Evolutionary conservation across 2,888 invertebrate genomes (phyloP), one percentile per base, ranked within the genome.

Genomic region (Melanargia galathea): DNA sequence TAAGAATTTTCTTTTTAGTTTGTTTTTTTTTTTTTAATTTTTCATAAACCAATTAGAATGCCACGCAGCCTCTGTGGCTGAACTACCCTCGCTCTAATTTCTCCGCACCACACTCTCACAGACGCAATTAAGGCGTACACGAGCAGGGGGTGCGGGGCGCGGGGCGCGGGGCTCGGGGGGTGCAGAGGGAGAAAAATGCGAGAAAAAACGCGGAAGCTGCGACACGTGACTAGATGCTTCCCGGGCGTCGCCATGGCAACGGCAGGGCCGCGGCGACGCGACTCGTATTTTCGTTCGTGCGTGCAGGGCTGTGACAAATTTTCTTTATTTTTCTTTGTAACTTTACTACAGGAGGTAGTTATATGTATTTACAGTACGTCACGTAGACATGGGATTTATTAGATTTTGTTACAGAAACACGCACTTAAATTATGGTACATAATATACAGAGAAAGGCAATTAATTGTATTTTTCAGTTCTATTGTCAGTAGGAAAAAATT

Each of bases 101-200:
- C 87, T 89, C 85, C 85, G 89, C 87, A 89, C 90, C 90, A 90
- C 90, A 89, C 90, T 89, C 90, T 87, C 90, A 90, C 91, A 90
- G 90, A 87, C 90, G 90, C 90, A 90, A 90, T 91, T 90, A 91
- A 91, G 91, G 87, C 88, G 87, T 87, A 88, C 88, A 88, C 88
- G 62, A 40, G 49, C 46, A 5, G 86, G 84, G 86, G 81, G 79
- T 78, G 79, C 81, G 80, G 83, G 11, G 52, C 5, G 49, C 3
- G 46, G n/a, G n/a, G n/a, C n/a, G n/a, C n/a, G n/a, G n/a, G n/a
- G n/a, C n/a, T n/a, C n/a, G n/a, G 81, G 80, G 66, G 71, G 64
- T 60, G 69, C 69, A 33, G 61, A 70, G 75, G 73, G 69, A 73
- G 73, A 65, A 63, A 63, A 67, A 65, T 57, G 76, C 74, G 69